Evolutionary conservation across 2,888 invertebrate species (phyloP).

Genomic region (Mythimna impura): DNA sequence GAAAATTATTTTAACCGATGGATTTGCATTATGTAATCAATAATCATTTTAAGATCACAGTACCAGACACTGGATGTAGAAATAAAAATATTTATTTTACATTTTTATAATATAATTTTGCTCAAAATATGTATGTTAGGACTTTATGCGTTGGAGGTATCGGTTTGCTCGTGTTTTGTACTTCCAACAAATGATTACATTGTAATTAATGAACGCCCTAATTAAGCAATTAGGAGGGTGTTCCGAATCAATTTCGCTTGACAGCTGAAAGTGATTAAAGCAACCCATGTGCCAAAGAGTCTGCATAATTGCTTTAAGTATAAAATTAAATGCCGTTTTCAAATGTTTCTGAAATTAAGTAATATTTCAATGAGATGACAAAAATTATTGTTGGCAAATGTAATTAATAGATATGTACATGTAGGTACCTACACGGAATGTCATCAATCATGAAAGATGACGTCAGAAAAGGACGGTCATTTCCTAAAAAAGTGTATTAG

Average conservation of each 20-base stretch:
- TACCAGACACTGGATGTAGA: too few relatives aligned
- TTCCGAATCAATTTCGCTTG: constrained; percentile 37
- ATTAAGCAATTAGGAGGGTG: constrained; percentile 42
- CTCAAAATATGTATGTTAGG: too few relatives aligned
- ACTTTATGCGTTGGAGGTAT: too few relatives aligned
- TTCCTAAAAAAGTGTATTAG: constrained; percentile 4
- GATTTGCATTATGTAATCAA: too few relatives aligned
- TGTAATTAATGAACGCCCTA: constrained; percentile 26
- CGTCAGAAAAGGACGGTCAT: not conserved
- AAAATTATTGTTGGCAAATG: not conserved
- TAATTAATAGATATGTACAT: not conserved
- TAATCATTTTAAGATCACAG: too few relatives aligned
- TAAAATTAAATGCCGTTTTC: not conserved
- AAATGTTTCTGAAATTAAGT: not conserved
- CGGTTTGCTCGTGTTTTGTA: constrained; percentile 4
- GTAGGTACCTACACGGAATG: not conserved
- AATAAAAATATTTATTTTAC: too few relatives aligned
- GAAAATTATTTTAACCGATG: too few relatives aligned
- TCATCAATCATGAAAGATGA: constrained; percentile 1
- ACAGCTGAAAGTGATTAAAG: constrained; percentile 43
- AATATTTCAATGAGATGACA: not conserved
- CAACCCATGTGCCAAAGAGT: constrained; percentile 18
- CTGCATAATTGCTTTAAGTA: constrained; percentile 21
- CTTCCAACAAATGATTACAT: constrained; percentile 23
- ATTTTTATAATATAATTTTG: too few relatives aligned